Evolutionary conservation across 2,797 vertebrate genomes (phyloP).

Genomic region (Emys orbicularis): DNA sequence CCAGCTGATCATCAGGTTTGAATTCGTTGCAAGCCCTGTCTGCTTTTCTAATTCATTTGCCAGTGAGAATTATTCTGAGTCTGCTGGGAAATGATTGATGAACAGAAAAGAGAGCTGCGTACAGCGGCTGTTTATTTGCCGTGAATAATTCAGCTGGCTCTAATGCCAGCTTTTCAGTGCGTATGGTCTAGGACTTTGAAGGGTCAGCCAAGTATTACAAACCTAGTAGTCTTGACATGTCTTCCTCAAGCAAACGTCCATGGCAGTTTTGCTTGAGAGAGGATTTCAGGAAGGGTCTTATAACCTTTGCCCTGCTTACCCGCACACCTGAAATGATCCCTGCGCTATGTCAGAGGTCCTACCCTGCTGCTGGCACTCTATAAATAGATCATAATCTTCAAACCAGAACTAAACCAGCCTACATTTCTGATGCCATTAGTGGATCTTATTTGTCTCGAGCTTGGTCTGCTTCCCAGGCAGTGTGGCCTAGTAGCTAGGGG

Average conservation of each 20-base stretch:
- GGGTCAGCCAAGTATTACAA: neutral
- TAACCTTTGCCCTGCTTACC: neutral
- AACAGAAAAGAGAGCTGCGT: neutral
- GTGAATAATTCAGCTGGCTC: neutral
- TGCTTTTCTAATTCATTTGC: neutral
- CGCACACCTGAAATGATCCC: neutral
- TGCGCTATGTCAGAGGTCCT: neutral
- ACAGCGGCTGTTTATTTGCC: neutral
- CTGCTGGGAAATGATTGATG: neutral
- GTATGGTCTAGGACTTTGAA: neutral
- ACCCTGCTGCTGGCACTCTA: neutral
- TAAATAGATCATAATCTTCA: too few species aligned
- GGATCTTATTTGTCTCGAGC: neutral
- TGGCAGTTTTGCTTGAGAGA: neutral
- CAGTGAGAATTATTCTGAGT: neutral
- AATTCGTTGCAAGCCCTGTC: neutral
- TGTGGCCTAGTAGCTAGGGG: neutral
- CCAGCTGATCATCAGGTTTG: neutral
- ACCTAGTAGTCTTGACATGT: neutral
- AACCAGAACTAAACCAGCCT: neutral
- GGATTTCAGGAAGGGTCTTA: neutral
- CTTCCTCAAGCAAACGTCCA: neutral
- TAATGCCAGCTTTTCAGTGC: neutral
- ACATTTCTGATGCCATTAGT: neutral
- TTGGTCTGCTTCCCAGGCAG: neutral